Evolutionary conservation across 1,140 invertebrate species (phyloP).

Genomic region (Hypsibius dujardini): DNA sequence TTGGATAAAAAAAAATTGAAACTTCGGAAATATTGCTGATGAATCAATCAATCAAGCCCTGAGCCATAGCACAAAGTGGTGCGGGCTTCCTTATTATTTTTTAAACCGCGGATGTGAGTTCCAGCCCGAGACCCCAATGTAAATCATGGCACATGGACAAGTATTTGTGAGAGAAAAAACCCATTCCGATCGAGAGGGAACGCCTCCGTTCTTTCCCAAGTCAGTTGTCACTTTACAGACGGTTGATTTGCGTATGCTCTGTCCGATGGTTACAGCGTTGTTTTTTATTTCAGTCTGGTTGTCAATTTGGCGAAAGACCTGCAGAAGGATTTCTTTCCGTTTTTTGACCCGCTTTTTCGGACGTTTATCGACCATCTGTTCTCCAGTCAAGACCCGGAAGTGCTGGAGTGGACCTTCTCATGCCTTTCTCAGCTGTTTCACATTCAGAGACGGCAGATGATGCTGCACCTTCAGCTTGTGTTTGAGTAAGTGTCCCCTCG

Average conservation of each 20-base stretch:
- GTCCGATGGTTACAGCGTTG: no score
- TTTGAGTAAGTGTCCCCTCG: constrained; percentile 15
- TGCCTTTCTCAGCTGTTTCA: constrained; percentile 74
- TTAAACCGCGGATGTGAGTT: no score
- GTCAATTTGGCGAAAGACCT: constrained; percentile 67
- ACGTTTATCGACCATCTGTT: constrained; percentile 46
- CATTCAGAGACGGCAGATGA: constrained; percentile 44
- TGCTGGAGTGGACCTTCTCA: constrained; percentile 60
- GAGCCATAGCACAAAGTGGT: no score
- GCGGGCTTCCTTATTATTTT: no score
- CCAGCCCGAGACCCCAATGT: no score
- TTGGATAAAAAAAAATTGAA: no score
- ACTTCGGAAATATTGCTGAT: no score
- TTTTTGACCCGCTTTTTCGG: constrained; percentile 51
- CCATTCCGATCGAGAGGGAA: no score
- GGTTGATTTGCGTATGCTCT: background rate
- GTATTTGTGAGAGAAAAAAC: no score
- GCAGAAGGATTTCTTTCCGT: constrained; percentile 61
- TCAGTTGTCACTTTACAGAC: background rate
- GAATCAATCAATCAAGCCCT: no score
- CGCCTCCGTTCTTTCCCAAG: no score
- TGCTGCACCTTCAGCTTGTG: constrained; percentile 47
- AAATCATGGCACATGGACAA: no score
- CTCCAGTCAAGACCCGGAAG: constrained; percentile 55
- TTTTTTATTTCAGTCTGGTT: constrained; percentile 46